Conservation (phyloP, 2,888 invertebrate species). For the Flexamia atlantica region DNA sequence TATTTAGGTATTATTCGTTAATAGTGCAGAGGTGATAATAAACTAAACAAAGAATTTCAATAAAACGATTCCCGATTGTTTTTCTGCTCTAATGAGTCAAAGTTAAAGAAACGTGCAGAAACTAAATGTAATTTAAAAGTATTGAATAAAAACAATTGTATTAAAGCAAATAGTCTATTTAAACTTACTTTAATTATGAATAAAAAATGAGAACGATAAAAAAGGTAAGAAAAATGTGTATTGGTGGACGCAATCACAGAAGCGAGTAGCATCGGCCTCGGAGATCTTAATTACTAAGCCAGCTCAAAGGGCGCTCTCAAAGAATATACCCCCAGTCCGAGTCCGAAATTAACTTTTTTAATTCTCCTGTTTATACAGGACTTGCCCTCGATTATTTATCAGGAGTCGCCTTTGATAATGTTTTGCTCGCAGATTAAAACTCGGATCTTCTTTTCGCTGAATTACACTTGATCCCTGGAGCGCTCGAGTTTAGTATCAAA, state of each 20-base stretch:
- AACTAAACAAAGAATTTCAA: too few species aligned
- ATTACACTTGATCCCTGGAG: constrained; percentile 33
- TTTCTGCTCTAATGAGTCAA: too few species aligned
- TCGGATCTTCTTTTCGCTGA: constrained; percentile 44
- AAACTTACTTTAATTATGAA: too few species aligned
- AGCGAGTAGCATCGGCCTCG: background rate
- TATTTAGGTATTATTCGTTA: too few species aligned
- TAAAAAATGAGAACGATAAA: too few species aligned
- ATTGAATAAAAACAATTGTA: too few species aligned
- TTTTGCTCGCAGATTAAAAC: constrained; percentile 50
- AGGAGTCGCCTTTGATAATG: constrained; percentile 56
- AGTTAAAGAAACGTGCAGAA: too few species aligned
- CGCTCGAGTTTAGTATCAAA: constrained; percentile 31
- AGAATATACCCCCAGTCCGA: constrained; percentile 30
- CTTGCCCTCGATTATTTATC: constrained; percentile 52
- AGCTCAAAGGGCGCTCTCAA: constrained; percentile 32
- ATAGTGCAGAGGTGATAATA: too few species aligned
- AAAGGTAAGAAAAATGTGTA: constrained; percentile 26
- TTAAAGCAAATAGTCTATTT: too few species aligned
- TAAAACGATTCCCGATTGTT: too few species aligned
- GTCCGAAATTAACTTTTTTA: constrained; percentile 51
- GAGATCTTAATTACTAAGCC: constrained; percentile 38
- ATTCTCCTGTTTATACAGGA: constrained; percentile 52
- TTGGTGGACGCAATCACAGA: constrained; percentile 9
- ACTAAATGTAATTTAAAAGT: too few species aligned